Evolutionary conservation across 2,797 vertebrate species (phyloP).

Genomic region (Catostomus latipinnis): DNA sequence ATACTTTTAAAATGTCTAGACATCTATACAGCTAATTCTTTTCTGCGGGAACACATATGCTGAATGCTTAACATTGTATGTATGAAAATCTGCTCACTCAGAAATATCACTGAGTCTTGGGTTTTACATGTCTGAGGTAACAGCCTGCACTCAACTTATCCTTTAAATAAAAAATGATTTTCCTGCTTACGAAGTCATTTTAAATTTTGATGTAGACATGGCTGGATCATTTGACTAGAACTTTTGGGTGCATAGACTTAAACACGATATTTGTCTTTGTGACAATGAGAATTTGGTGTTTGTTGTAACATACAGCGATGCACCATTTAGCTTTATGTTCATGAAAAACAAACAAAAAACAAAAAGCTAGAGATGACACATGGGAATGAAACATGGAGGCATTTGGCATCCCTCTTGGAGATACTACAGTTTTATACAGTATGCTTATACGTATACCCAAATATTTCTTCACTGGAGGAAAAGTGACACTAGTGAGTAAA

Average conservation of each 20-base stretch:
- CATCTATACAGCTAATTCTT: not conserved
- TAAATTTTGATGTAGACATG: not conserved
- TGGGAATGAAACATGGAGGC: slow-evolving; percentile 39
- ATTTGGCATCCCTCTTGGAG: slow-evolving; percentile 18
- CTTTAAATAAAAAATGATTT: not conserved
- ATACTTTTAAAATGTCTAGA: not conserved
- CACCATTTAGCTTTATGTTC: slow-evolving; percentile 12
- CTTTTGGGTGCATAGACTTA: not conserved
- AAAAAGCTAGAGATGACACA: not conserved
- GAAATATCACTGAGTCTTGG: not conserved
- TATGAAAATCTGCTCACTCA: slow-evolving; percentile 12
- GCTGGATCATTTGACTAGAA: not conserved
- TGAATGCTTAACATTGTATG: slow-evolving; percentile 2
- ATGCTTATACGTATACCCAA: not conserved
- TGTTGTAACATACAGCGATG: slow-evolving; percentile 22
- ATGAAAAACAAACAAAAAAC: slow-evolving; percentile 47
- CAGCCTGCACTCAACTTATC: slow-evolving; percentile 7
- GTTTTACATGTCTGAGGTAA: not conserved
- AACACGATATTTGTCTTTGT: not conserved
- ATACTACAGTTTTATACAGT: not conserved
- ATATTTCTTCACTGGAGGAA: slow-evolving; percentile 16
- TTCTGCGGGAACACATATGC: not conserved
- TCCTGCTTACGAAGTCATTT: too few relatives aligned
- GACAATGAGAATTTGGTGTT: slow-evolving; percentile 39
- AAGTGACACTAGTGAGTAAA: slow-evolving; percentile 1